Evolutionary conservation across 2,113 vertebrate genomes (phyloP).

Genomic region (Poecile atricapillus): DNA sequence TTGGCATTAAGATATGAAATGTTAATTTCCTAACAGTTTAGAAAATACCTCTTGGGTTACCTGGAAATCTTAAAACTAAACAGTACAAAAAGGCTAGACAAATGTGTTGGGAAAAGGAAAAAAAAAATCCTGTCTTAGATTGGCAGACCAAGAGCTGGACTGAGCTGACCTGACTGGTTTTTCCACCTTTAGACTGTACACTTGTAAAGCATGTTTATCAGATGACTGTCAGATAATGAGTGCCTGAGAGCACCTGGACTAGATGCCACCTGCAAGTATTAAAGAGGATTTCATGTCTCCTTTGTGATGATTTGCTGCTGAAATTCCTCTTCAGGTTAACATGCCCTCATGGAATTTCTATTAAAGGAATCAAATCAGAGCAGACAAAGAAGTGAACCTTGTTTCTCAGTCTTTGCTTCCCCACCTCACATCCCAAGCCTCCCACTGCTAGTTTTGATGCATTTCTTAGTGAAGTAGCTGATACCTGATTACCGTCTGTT

Average conservation of each 20-base stretch:
- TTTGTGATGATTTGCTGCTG: conserved; percentile 1
- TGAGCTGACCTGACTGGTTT: background rate
- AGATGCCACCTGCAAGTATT: background rate
- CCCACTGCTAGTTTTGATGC: background rate
- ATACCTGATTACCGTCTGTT: background rate
- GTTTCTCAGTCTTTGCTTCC: background rate
- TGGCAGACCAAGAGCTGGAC: background rate
- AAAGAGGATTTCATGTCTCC: background rate
- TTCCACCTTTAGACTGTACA: background rate
- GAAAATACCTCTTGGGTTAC: background rate
- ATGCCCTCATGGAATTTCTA: background rate
- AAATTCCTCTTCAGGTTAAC: background rate
- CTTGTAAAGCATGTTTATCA: background rate
- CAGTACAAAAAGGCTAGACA: background rate
- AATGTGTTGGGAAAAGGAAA: background rate
- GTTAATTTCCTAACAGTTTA: background rate
- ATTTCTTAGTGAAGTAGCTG: background rate
- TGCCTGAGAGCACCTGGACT: background rate
- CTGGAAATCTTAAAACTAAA: background rate
- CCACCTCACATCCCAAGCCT: background rate
- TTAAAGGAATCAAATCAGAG: background rate
- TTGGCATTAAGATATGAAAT: background rate
- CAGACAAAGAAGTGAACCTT: background rate
- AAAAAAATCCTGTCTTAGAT: background rate
- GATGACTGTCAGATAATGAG: background rate